These are phyloP conservation scores for Echinarachnius parma DNA, from an alignment of 53 echinoderm and acorn worm species.

Conservation along the genomic window DNA sequence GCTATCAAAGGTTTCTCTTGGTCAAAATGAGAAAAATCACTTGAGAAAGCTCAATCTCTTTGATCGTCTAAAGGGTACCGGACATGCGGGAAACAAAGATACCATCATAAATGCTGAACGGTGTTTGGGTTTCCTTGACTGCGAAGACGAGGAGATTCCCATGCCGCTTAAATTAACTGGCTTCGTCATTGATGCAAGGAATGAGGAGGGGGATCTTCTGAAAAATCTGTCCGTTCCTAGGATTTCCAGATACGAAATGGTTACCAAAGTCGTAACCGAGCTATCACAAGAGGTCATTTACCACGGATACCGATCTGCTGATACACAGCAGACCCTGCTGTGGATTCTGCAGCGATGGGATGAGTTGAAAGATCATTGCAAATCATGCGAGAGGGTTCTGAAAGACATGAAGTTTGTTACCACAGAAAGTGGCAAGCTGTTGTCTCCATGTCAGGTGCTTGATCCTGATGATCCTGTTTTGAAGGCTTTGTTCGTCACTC, in stretches of 20 bases:
- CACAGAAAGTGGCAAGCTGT: neutral
- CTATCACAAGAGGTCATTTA: neutral
- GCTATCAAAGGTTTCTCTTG: too few species aligned
- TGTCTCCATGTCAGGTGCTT: constrained; percentile 49
- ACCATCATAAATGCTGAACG: neutral
- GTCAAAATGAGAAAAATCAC: too few species aligned
- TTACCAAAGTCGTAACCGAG: constrained; percentile 5
- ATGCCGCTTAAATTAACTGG: neutral
- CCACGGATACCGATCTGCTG: neutral
- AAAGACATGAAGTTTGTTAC: constrained; percentile 49
- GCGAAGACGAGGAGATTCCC: constrained; percentile 1
- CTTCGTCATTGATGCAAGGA: constrained; percentile 11
- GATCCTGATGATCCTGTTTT: constrained; percentile 45
- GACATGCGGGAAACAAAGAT: too few species aligned
- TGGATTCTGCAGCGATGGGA: constrained; percentile 29
- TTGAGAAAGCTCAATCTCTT: too few species aligned
- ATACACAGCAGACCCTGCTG: neutral
- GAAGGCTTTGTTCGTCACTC: constrained; percentile 24
- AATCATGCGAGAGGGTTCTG: constrained; percentile 13
- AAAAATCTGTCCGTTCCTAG: constrained; percentile 1
- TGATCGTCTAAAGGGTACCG: too few species aligned
- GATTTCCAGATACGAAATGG: constrained; percentile 12
- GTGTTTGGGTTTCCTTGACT: constrained; percentile 13
- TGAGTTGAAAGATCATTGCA: constrained; percentile 5
- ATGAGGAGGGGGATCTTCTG: neutral